Evolutionary conservation across 1,140 invertebrate genomes (phyloP), one percentile per base, ranked within the genome.

Genomic region (Orius insidiosus): DNA sequence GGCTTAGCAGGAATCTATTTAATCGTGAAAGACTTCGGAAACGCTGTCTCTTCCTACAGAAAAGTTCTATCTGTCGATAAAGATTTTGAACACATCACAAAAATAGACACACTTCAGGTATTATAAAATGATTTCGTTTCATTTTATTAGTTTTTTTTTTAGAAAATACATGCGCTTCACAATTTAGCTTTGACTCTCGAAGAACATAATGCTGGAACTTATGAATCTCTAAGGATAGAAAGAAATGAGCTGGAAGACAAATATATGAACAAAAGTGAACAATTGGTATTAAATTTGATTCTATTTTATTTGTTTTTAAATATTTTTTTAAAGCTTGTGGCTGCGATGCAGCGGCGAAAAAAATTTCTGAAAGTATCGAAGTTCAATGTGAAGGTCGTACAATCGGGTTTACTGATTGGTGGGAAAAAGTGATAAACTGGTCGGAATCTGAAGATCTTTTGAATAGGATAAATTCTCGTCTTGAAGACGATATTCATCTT

Each of bases 91-190:
- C 60, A 15, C 47, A 60, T 40, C 55, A 34, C 76, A 16, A 62
- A 69, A 49, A 70, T 71, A 8, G 74, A 77, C 56, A 63, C 67
- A 8, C 58, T 74, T 7, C 73, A 75, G 54, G 60, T 62, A 44
- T n/a, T 19, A 14, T 49, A 34, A 33, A 43, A 19, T 3, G 11
- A 19, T 48, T 10, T 32, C n/a, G 35, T 5, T 38, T n/a, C n/a
- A n/a, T 8, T 31, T 33, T 34, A 35, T 45, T 9, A 9, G 36
- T 24, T 42, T 41, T 45, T 9, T 14, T 57, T 69, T 19, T 60
- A 72, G 52, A 66, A 72, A 52, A 69, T 84, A 18, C 81, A 85
- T 61, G 69, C 78, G 0, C 58, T 79, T 41, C 65, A 78, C 52
- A 85, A 85, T 59, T 59, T 83, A 16, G 56, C 66, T 6, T 68